These are phyloP conservation scores for Geodia barretti DNA, from an alignment of 37 sponge, comb jelly and placozoan genomes.

Conservation along the genomic window DNA sequence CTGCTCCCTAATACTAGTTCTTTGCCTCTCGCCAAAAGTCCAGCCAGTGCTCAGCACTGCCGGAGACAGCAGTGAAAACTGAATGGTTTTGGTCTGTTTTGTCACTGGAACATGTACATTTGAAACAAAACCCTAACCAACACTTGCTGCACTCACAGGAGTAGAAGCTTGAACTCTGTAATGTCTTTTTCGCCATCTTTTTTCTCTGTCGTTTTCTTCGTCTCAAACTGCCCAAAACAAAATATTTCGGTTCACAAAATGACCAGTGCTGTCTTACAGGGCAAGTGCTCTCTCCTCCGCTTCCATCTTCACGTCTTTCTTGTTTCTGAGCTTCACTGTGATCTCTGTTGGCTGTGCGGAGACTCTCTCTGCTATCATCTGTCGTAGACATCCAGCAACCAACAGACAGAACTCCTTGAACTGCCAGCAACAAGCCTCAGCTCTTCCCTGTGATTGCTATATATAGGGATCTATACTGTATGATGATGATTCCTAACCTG, in stretches of 20 bases:
- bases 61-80: constrained; percentile 48
- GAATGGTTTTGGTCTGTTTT: constrained; percentile 48
- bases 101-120: background rate
- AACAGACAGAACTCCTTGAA: constrained; percentile 41
- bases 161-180: constrained; percentile 37
- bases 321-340: constrained; percentile 13
- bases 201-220: constrained; percentile 38
- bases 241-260: background rate
- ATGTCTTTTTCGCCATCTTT: background rate
- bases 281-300: constrained; percentile 51
- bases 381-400: constrained; percentile 37
- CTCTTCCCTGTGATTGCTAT: background rate
- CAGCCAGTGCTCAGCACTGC: constrained; percentile 11
- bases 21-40: constrained; percentile 18
- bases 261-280: constrained; percentile 14
- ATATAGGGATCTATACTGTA: background rate
- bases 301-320: constrained; percentile 13
- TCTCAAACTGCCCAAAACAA: constrained; percentile 30
- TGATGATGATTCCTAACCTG: background rate
- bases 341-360: constrained; percentile 13
- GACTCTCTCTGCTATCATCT: constrained; percentile 18
- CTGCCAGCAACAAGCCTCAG: constrained; percentile 41
- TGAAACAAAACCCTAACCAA: background rate
- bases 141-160: constrained; percentile 10
- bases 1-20: background rate